Conservation (phyloP, 37 sponge, comb jelly and placozoan genomes). For the Dysidea cf. avara region DNA sequence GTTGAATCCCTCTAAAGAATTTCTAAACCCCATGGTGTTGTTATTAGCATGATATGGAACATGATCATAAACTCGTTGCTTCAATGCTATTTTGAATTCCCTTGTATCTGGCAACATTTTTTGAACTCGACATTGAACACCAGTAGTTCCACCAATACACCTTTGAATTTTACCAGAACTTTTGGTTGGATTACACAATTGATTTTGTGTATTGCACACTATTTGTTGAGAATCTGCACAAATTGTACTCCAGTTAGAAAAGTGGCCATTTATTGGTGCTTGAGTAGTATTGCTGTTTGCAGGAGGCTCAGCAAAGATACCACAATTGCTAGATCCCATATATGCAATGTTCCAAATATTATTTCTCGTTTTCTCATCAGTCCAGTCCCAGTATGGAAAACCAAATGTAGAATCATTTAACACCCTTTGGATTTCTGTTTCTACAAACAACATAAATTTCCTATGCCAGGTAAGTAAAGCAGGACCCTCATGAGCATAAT, state of each 20-base stretch:
- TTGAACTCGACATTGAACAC: too few relatives aligned
- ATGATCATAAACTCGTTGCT: not conserved
- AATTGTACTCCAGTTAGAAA: too few relatives aligned
- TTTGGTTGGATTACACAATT: too few relatives aligned
- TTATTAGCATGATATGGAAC: not conserved
- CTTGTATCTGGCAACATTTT: too few relatives aligned
- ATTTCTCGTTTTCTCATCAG: not conserved
- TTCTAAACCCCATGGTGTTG: not conserved
- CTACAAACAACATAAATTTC: too few relatives aligned
- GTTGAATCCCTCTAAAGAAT: not conserved
- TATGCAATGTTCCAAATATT: not conserved
- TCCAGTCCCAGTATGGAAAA: slow-evolving; percentile 5
- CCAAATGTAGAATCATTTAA: not conserved
- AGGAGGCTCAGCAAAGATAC: not conserved
- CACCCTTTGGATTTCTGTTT: not conserved
- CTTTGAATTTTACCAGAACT: too few relatives aligned
- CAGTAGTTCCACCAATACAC: too few relatives aligned
- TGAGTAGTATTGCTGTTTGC: not conserved
- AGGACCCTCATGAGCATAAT: slow-evolving; percentile 1
- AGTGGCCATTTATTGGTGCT: too few relatives aligned
- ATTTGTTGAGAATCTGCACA: too few relatives aligned
- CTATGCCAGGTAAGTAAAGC: not conserved
- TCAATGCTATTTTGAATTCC: too few relatives aligned
- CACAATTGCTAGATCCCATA: not conserved
- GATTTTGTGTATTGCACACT: too few relatives aligned